Base-by-base conservation (phyloP, 1,140 invertebrate species). In the Drosophila pandora region DNA sequence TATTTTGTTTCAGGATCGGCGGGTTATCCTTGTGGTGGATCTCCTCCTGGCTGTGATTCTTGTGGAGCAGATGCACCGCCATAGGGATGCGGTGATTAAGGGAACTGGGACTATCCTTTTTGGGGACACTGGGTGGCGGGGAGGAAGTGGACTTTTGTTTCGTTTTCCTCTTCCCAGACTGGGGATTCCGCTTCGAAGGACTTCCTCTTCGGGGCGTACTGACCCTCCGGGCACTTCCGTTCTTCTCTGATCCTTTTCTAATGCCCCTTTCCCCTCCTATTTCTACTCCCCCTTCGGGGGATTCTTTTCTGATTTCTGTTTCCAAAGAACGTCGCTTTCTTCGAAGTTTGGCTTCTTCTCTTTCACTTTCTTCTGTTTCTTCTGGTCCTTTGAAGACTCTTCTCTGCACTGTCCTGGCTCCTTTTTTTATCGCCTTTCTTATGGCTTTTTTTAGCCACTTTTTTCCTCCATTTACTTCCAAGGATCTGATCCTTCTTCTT, bases 1-100 rank as follows among this genome's bases (percentile, higher is more conserved):
- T 1, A 2, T 1, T 49, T n/a, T 43, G 13, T 1, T 8, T 9
- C 12, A 23, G n/a, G 8, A n/a, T 10, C 7, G 49, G 32, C 49
- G 1, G 9, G n/a, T 8, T 13, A n/a, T 43, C 41, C 41, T 43
- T 43, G 12, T n/a, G 39, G 12, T n/a, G 39, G 5, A 34, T 25
- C 0, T 32, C n/a, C 5, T 17, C 8, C 0, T 32, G 21, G 4
- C 62, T 87, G 8, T 28, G 43, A 30, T 82, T 76, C n/a, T 28
- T n/a, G 32, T 88, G 83, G 2, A 88, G 64, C 47, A 88, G 25
- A 13, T 88, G 79, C 1, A 88, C 30, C 2, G 83, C 83, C 6
- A 7, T 56, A 1, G 79, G 76, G 9, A 76, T 9, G 13, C 13
- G 65, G 17, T 68, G 74, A 3, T 17, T 5, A 3, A 30, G 28